phyloP scores from a whole-genome alignment of 2,797 vertebrate species.

The Natrix natrix region DNA sequence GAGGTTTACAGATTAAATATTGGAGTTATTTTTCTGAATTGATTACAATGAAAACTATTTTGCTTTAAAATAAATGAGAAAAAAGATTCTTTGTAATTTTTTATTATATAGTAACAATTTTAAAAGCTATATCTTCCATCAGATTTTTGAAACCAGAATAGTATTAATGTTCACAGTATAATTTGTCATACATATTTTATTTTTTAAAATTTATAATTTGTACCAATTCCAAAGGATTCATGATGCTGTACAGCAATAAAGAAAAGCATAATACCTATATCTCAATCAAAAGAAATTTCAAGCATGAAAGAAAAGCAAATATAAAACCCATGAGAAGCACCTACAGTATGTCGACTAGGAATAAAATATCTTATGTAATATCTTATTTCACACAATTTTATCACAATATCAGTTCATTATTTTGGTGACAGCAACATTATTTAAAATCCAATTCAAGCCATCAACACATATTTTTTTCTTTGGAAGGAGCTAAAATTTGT shows the following conservation, averaged over 20 bases:
- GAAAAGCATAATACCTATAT: neutral
- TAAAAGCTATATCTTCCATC: neutral
- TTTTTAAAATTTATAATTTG: neutral
- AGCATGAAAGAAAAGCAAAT: neutral
- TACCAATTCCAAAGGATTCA: neutral
- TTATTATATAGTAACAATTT: neutral
- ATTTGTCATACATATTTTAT: neutral
- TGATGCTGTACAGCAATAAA: neutral
- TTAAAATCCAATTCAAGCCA: neutral
- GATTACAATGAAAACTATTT: neutral
- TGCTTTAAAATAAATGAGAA: neutral
- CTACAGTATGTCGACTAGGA: neutral
- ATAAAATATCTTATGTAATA: neutral
- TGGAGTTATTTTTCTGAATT: neutral
- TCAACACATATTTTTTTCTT: neutral
- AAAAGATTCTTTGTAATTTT: neutral
- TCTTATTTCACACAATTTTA: neutral
- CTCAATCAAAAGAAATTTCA: neutral
- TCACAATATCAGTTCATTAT: neutral
- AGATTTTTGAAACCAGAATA: neutral
- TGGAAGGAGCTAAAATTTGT: neutral
- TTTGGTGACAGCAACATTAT: neutral
- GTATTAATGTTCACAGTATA: neutral
- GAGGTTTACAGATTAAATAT: neutral
- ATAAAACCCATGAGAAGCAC: neutral